phyloP scores from a whole-genome alignment of 1,140 invertebrate species.

The Zaprionus camerounensis region DNA sequence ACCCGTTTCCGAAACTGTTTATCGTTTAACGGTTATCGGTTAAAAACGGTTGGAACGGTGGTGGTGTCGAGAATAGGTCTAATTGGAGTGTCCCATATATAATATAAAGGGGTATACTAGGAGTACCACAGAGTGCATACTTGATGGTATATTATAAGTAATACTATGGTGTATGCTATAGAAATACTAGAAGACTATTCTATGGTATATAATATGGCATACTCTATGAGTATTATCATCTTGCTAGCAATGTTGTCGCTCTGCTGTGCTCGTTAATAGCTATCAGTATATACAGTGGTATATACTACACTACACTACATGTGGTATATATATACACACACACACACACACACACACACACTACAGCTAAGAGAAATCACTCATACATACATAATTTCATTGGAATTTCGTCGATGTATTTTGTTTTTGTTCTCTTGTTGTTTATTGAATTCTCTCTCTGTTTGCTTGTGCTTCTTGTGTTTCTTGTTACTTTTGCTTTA shows the following conservation, averaged over 20 bases:
- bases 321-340: too few species aligned
- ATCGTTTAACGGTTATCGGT: too few species aligned
- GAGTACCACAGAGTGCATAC: too few species aligned
- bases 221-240: constrained; percentile 1
- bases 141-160: background rate
- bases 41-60: too few species aligned
- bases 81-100: too few species aligned
- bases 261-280: background rate
- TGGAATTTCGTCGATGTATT: constrained; percentile 53
- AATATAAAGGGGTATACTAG: too few species aligned
- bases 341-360: background rate
- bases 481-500: constrained; percentile 27
- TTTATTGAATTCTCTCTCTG: constrained; percentile 14
- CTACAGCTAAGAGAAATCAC: constrained; percentile 5
- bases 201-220: background rate
- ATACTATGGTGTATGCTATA: background rate
- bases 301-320: constrained; percentile 7
- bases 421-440: constrained; percentile 10
- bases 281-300: constrained; percentile 10
- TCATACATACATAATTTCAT: constrained; percentile 67
- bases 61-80: too few species aligned
- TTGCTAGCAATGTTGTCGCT: background rate
- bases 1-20: too few species aligned
- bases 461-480: constrained; percentile 36
- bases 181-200: background rate